Conservation (phyloP, 2,797 vertebrate species). For the Lutjanus argentimaculatus region DNA sequence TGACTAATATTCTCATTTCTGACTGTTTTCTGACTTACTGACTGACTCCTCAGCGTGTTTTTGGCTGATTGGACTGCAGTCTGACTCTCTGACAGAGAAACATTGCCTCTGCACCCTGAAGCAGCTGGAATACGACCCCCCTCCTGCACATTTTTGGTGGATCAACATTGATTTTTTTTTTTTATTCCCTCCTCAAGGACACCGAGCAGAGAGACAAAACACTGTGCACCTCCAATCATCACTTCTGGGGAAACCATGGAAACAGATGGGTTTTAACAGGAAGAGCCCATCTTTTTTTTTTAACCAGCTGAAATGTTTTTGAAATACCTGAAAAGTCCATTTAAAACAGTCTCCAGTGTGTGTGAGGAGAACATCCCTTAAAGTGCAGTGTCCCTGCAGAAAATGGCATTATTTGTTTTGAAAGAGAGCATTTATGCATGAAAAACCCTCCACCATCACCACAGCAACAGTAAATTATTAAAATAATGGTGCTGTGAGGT, state of each 20-base stretch:
- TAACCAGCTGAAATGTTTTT: neutral
- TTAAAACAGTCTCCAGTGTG: neutral
- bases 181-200: conserved; percentile 33
- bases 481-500: neutral
- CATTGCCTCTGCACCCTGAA: neutral
- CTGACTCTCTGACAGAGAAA: neutral
- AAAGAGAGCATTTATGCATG: neutral
- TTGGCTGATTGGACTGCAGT: neutral
- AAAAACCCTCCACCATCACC: neutral
- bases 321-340: neutral
- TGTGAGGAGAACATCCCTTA: neutral
- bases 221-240: conserved; percentile 9
- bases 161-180: conserved; percentile 5
- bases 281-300: neutral
- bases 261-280: conserved; percentile 13
- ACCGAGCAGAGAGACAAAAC: conserved; percentile 1
- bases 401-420: neutral
- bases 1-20: neutral
- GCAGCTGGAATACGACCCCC: neutral
- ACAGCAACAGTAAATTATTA: neutral
- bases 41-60: neutral
- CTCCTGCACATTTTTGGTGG: neutral
- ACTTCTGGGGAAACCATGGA: conserved; percentile 43
- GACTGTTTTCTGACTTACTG: neutral
- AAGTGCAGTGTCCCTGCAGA: neutral